Conservation (phyloP, 2,888 invertebrate genomes). For the Calameuta idolon region DNA sequence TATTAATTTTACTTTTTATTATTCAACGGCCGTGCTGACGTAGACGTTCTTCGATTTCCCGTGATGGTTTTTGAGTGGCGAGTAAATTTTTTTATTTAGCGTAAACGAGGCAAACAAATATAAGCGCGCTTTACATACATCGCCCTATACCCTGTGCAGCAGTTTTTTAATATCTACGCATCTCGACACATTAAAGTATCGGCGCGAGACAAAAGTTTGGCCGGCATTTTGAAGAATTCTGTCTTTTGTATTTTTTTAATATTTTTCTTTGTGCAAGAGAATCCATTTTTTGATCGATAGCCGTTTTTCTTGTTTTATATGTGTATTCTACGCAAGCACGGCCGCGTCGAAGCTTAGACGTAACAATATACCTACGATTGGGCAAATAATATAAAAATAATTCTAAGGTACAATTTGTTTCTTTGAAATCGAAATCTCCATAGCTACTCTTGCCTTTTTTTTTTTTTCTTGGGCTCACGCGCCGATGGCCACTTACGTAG, state of each 20-base stretch:
- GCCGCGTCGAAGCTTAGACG: conserved; percentile 1
- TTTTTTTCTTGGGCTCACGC: not conserved
- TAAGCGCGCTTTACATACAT: conserved; percentile 15
- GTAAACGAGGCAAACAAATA: not conserved
- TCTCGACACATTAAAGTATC: conserved; percentile 15
- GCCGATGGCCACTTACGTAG: not conserved
- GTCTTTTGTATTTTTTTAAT: not conserved
- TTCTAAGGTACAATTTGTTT: conserved; percentile 31
- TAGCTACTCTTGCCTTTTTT: not conserved
- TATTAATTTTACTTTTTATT: conserved; percentile 7
- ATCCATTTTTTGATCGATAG: not conserved
- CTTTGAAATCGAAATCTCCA: not conserved
- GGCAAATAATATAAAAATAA: conserved; percentile 54
- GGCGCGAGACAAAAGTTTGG: conserved; percentile 1
- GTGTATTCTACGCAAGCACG: not conserved
- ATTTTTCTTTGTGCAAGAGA: not conserved
- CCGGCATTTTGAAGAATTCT: conserved; percentile 9
- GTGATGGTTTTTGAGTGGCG: not conserved
- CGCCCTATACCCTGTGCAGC: conserved; percentile 29
- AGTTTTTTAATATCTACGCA: conserved; percentile 13
- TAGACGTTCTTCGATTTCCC: not conserved
- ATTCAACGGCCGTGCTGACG: conserved; percentile 13
- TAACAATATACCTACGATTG: conserved; percentile 35
- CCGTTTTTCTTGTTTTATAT: not conserved
- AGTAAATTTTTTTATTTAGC: not conserved